Base-by-base conservation (phyloP, 2,888 invertebrate species). In the Melanargia galathea region DNA sequence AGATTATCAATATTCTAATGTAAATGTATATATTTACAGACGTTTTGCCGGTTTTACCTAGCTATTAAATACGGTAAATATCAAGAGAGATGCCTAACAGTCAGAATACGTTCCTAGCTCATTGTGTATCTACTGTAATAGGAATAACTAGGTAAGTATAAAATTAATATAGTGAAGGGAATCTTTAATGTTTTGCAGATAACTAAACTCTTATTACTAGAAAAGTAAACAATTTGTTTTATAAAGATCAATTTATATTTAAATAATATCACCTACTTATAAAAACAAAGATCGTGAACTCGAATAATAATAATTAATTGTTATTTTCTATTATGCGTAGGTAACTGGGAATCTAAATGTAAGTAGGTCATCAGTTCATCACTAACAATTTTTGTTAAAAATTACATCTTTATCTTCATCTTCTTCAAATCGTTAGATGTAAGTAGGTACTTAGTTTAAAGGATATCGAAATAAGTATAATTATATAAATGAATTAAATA, bases 11-110 rank as follows among this genome's bases (percentile, higher is more conserved):
- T 22, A 24, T 18, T 57, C 57, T 46, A 57, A 26, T 30, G n/a
- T 45, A 33, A 33, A 46, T 10, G 26, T 57, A 46, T 46, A 33
- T 57, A 57, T 57, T 57, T 57, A 57, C 57, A 57, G 56, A 57
- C 56, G 30, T 30, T 8, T 45, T 35, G 43, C 43, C 40, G n/a
- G 43, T 43, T n/a, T 26, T n/a, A 26, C n/a, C 16, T 51, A n/a
- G 13, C 16, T 51, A 43, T 43, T 43, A 26, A 40, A 40, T 43
- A 43, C 13, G 26, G 26, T 43, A 26, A 40, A 40, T 43, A 43
- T 7, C n/a, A 48, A 48, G 22, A 48, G 11, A 20, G 13, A 20
- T 35, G 52, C 8, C 51, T n/a, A 22, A 5, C 40, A 11, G 20
- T 11, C 11, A 8, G 11, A 20, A 43, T 18, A n/a, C 13, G 5